Conservation (phyloP, 1,140 invertebrate species). For the Dryas iulia region DNA sequence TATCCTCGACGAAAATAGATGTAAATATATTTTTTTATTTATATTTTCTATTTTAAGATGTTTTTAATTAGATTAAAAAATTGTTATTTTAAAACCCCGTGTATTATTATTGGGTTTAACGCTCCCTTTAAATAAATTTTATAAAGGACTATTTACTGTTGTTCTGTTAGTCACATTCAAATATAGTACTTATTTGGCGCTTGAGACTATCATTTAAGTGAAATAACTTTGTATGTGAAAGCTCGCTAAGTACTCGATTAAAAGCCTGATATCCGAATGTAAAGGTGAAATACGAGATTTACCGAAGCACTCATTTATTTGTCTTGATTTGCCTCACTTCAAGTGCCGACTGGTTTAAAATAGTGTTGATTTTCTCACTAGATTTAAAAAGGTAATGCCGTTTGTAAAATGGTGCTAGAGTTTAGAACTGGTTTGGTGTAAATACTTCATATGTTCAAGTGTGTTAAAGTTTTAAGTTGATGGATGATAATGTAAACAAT, state of each 20-base stretch:
- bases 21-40: no score
- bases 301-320: background rate
- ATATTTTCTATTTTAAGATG: no score
- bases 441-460: background rate
- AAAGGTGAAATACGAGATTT: background rate
- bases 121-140: constrained; percentile 16
- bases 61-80: no score
- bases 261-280: background rate
- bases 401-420: background rate
- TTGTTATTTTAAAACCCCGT: no score
- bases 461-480: background rate
- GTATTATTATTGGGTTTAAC: no score
- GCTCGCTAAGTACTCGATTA: background rate
- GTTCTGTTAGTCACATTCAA: constrained; percentile 6
- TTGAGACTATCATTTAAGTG: constrained; percentile 1
- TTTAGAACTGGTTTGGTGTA: background rate
- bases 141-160: constrained; percentile 18
- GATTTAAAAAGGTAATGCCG: background rate
- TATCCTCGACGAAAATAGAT: no score
- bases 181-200: background rate
- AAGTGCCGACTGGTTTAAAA: background rate
- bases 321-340: background rate
- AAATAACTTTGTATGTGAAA: background rate
- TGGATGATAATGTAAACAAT: no score
- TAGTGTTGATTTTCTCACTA: constrained; percentile 1